phyloP scores from a whole-genome alignment of 2,797 vertebrate genomes.

The Clarias platycephalus region DNA sequence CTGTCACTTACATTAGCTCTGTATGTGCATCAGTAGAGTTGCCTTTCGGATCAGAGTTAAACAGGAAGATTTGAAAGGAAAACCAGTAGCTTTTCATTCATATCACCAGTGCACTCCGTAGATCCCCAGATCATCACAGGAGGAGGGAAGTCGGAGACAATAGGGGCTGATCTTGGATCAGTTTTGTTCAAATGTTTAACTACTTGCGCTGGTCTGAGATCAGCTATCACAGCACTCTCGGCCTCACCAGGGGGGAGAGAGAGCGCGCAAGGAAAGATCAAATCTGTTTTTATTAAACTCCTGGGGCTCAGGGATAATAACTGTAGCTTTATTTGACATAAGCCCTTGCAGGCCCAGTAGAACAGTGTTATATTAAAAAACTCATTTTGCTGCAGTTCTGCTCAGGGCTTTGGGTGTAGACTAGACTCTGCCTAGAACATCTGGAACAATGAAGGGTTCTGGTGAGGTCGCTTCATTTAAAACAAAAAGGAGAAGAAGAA shows the following conservation, averaged over 20 bases:
- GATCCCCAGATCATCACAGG: neutral
- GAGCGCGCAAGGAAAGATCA: conserved; percentile 19
- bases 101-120: neutral
- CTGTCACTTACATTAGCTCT: conserved; percentile 11
- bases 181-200: neutral
- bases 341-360: conserved; percentile 18
- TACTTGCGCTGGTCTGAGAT: conserved; percentile 10
- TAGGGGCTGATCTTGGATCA: neutral
- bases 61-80: neutral
- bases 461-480: neutral
- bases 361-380: conserved; percentile 48
- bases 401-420: conserved; percentile 20
- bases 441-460: conserved; percentile 1
- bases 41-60: conserved; percentile 12
- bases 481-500: neutral
- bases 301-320: conserved; percentile 30
- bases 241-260: neutral
- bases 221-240: neutral
- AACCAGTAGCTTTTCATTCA: neutral
- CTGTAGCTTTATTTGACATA: conserved; percentile 38
- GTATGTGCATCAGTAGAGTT: neutral
- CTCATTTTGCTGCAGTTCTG: conserved; percentile 26
- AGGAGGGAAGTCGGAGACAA: neutral
- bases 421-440: neutral
- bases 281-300: conserved; percentile 49